These are phyloP conservation scores for Coptodon rendalli DNA, from an alignment of 2,113 vertebrate species.

Conservation along the genomic window DNA sequence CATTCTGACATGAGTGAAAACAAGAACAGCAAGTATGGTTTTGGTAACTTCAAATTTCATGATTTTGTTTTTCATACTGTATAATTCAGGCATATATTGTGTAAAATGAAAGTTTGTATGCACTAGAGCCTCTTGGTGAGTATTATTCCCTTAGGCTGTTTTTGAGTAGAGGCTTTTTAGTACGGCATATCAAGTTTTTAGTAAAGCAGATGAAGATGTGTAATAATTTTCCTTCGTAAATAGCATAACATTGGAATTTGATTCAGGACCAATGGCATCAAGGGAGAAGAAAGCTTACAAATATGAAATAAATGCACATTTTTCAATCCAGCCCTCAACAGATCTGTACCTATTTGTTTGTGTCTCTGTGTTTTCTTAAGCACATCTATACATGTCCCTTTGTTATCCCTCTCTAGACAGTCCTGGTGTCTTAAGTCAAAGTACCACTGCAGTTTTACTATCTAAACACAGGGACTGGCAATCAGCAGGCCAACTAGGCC, in stretches of 20 bases:
- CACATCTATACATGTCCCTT: neutral
- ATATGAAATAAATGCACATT: neutral
- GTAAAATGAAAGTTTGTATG: neutral
- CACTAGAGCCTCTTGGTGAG: neutral
- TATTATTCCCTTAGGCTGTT: neutral
- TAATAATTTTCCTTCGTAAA: neutral
- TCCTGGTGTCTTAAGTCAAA: conserved; percentile 63
- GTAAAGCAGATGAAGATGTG: neutral
- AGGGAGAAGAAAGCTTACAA: neutral
- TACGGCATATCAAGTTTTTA: accelerated
- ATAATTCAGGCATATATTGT: neutral
- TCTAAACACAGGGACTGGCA: conserved; percentile 67
- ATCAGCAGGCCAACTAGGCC: conserved; percentile 67
- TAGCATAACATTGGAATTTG: neutral
- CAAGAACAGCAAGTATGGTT: neutral
- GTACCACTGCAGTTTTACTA: conserved; percentile 65
- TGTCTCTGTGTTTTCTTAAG: neutral
- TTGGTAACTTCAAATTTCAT: neutral
- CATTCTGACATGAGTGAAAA: neutral
- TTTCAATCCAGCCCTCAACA: neutral
- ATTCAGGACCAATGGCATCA: neutral
- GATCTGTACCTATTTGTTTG: neutral
- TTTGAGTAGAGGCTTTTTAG: neutral
- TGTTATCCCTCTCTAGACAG: conserved; percentile 4
- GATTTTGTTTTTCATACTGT: neutral